These are phyloP conservation scores for Anas capensis DNA, from an alignment of 2,797 vertebrate species.

Conservation along the genomic window DNA sequence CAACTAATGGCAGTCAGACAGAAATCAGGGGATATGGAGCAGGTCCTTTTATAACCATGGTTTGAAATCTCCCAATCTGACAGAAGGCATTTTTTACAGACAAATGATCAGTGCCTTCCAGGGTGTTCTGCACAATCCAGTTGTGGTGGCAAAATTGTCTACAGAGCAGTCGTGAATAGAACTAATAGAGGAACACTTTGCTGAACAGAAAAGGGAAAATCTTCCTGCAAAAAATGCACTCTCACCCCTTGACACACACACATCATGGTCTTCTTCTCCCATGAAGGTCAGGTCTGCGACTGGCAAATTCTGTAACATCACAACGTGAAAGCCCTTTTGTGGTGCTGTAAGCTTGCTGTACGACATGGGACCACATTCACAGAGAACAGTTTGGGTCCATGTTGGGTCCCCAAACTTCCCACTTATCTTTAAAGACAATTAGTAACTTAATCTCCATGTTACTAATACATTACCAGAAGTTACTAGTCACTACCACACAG, in stretches of 20 bases:
- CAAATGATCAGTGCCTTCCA: slow-evolving; percentile 12
- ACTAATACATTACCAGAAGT: background rate
- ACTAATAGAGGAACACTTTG: background rate
- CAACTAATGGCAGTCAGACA: background rate
- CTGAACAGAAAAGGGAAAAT: background rate
- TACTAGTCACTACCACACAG: background rate
- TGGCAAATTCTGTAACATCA: background rate
- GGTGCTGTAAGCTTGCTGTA: background rate
- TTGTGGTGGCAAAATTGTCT: background rate
- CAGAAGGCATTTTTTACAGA: slow-evolving; percentile 13
- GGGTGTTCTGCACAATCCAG: background rate
- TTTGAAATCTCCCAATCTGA: background rate
- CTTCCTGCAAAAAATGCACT: background rate
- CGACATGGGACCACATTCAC: background rate
- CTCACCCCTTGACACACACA: background rate
- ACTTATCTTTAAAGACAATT: background rate
- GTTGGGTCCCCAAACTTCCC: background rate
- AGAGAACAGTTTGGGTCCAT: background rate
- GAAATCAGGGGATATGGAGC: background rate
- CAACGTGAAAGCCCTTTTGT: background rate
- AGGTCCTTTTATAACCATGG: background rate
- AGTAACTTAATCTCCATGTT: background rate
- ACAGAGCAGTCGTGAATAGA: background rate
- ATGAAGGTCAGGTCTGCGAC: background rate
- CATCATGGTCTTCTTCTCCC: background rate